phyloP scores from a whole-genome alignment of 2,113 vertebrate genomes.

The Salvelinus fontinalis region DNA sequence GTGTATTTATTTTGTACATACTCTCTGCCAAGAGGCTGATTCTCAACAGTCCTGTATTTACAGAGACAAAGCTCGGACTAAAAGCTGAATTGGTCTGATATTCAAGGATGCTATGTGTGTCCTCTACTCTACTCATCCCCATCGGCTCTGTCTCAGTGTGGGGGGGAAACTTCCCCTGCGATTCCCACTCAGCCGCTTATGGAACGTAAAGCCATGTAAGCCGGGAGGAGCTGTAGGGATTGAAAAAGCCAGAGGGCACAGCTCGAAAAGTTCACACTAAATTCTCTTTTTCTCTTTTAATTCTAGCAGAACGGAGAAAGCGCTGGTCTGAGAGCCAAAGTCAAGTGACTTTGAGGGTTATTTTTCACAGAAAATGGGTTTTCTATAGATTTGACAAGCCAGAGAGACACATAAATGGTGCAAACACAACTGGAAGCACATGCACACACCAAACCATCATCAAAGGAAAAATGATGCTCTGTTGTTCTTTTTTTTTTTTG shows the following conservation, averaged over 20 bases:
- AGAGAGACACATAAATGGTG: conserved; percentile 1
- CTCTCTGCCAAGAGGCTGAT: conserved; percentile 50
- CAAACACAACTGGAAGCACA: no score
- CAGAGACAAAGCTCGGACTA: conserved; percentile 37
- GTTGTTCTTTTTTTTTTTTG: background rate
- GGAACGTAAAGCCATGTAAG: conserved; percentile 49
- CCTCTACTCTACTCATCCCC: conserved; percentile 28
- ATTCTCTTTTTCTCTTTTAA: background rate
- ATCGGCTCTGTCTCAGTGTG: conserved; percentile 33
- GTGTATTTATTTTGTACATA: conserved; percentile 11
- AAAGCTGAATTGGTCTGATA: conserved; percentile 49
- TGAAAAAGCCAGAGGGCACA: conserved; percentile 28
- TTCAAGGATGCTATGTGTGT: conserved; percentile 58
- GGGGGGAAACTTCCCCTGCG: conserved; percentile 34
- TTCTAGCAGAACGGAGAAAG: background rate
- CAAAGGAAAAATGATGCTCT: background rate
- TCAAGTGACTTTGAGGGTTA: conserved; percentile 30
- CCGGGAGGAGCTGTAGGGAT: conserved; percentile 35
- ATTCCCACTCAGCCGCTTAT: conserved; percentile 51
- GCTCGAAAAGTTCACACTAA: conserved; percentile 8
- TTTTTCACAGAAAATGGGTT: conserved; percentile 36
- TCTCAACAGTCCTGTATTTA: background rate
- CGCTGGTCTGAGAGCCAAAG: conserved; percentile 5
- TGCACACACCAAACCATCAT: background rate
- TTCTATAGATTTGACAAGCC: conserved; percentile 26